These are phyloP conservation scores for Pristionchus japonicus DNA, from an alignment of 2,888 invertebrate species.

Conservation along the genomic window DNA sequence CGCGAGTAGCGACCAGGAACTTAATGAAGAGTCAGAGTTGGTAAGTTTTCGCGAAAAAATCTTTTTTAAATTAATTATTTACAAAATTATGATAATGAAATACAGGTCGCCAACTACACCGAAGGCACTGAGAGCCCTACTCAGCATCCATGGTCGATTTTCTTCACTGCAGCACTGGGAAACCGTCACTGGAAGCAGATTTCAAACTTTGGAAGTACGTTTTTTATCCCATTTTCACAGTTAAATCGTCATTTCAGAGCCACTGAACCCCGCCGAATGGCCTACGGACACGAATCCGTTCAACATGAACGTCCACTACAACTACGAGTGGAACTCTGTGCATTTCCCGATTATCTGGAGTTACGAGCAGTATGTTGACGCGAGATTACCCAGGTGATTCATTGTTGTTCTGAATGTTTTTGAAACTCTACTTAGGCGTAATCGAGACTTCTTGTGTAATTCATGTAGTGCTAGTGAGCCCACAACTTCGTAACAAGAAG, in stretches of 20 bases:
- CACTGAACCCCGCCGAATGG: background rate
- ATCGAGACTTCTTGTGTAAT: no score
- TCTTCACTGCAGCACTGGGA: background rate
- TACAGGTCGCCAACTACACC: no score
- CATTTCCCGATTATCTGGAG: conserved; percentile 25
- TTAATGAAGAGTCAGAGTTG: no score
- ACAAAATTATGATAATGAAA: no score
- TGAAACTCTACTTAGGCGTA: no score
- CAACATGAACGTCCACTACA: conserved; percentile 44
- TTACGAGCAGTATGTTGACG: background rate
- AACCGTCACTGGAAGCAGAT: background rate
- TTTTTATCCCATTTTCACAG: no score
- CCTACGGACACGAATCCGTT: conserved; percentile 33
- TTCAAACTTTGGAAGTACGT: background rate
- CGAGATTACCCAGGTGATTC: background rate
- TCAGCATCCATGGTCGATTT: background rate
- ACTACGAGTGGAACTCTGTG: conserved; percentile 37
- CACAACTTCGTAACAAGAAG: background rate
- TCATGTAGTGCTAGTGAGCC: no score
- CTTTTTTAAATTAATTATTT: no score
- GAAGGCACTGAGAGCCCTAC: no score
- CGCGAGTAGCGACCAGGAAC: no score
- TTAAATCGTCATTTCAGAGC: background rate
- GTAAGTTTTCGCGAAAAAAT: no score
- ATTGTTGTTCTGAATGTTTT: no score